Evolutionary conservation across 1,140 invertebrate genomes (phyloP).

Genomic region (Apis mellifera): DNA sequence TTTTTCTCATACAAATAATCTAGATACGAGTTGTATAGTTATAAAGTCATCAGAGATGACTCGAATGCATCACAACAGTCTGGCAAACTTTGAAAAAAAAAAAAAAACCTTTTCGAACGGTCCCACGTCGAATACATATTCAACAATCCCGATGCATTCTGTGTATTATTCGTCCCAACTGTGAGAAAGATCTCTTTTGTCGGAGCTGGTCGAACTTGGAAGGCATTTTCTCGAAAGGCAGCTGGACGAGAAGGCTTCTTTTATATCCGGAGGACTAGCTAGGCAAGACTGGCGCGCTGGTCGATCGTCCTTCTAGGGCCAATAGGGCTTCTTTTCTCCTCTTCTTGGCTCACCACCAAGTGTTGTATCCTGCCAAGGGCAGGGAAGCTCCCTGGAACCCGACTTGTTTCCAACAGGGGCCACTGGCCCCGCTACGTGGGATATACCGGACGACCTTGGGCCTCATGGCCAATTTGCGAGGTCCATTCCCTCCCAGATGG

Average conservation of each 20-base stretch:
- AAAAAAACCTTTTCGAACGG: background rate
- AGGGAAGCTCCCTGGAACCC: slow-evolving; percentile 58
- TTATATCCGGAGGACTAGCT: background rate
- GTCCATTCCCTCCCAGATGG: slow-evolving; percentile 69
- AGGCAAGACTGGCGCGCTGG: slow-evolving; percentile 4
- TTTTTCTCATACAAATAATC: no score
- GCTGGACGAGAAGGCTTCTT: slow-evolving; percentile 9
- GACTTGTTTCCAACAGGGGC: slow-evolving; percentile 73
- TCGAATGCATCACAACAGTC: no score
- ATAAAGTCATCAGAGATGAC: no score
- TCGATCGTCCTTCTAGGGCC: slow-evolving; percentile 54
- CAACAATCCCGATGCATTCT: background rate
- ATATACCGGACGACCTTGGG: slow-evolving; percentile 80
- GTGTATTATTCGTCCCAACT: background rate
- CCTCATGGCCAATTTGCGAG: slow-evolving; percentile 80
- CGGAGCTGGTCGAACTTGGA: background rate
- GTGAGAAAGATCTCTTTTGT: background rate
- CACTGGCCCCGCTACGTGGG: slow-evolving; percentile 76
- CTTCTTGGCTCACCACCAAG: slow-evolving; percentile 2
- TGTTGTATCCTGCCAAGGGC: slow-evolving; percentile 52
- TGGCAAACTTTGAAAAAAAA: no score
- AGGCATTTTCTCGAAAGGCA: slow-evolving; percentile 18
- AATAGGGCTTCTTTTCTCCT: slow-evolving; percentile 56
- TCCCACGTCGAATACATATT: background rate
- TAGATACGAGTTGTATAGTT: no score